A percentile compares a stretch with the other conserved stretches of the same genome.
Evolutionary conservation across 2,113 vertebrate species (phyloP).

Genomic region (Nothocercus nigrocapillus): DNA sequence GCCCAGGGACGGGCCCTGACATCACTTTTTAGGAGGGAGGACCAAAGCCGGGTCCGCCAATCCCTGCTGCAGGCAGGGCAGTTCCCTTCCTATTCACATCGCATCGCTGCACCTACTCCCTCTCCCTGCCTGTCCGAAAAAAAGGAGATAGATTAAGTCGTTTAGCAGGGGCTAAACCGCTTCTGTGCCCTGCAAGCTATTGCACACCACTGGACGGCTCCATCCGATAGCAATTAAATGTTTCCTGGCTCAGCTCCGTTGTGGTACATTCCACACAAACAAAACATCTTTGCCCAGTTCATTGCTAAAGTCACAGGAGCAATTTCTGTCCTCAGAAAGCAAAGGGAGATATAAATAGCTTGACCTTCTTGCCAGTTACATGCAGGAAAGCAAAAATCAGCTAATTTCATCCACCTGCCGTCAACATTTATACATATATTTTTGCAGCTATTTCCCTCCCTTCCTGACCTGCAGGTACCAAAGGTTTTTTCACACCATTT

Average conservation of each 20-base stretch:
- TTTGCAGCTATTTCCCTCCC: background rate
- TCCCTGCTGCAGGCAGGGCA: background rate
- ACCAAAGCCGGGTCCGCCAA: accelerated
- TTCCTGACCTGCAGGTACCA: background rate
- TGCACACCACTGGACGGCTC: accelerated
- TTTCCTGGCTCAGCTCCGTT: background rate
- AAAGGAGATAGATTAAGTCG: background rate
- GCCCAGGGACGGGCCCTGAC: background rate
- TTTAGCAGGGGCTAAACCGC: background rate
- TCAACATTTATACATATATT: background rate
- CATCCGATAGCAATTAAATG: background rate
- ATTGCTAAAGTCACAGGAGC: background rate
- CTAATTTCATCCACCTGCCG: accelerated
- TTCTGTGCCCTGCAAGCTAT: background rate
- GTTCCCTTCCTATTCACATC: background rate
- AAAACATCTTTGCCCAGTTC: background rate
- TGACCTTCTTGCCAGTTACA: background rate
- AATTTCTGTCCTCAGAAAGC: background rate
- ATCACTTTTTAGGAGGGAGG: background rate
- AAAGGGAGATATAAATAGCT: background rate
- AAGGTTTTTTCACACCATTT: background rate
- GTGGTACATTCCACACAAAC: background rate
- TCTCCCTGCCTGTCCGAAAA: background rate
- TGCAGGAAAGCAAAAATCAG: background rate
- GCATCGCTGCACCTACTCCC: accelerated